phyloP scores from a whole-genome alignment of 2,113 vertebrate genomes.

The Sphaerodactylus townsendi region DNA sequence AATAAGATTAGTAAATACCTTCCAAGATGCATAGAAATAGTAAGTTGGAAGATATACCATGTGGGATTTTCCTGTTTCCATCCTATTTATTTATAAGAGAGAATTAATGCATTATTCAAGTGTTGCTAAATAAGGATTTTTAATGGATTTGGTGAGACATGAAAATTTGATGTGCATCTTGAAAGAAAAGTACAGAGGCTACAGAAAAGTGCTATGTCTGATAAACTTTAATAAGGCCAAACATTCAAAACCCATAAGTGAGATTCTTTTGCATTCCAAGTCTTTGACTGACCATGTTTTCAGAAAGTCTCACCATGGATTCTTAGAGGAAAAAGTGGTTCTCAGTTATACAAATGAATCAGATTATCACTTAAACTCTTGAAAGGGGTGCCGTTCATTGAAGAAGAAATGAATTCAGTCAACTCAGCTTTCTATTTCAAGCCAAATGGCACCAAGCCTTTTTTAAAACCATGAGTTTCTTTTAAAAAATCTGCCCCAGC shows the following conservation, averaged over 20 bases:
- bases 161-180: conserved; percentile 45
- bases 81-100: conserved; percentile 31
- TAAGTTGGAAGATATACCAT: too few relatives aligned
- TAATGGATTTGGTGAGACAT: conserved; percentile 21
- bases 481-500: not conserved
- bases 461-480: conserved; percentile 13
- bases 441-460: not conserved
- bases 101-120: conserved; percentile 44
- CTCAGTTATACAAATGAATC: conserved; percentile 36
- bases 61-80: not conserved
- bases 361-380: conserved; percentile 47
- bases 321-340: conserved; percentile 29
- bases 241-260: conserved; percentile 7
- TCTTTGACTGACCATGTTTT: conserved; percentile 20
- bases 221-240: not conserved
- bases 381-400: conserved; percentile 18
- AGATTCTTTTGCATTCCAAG: not conserved
- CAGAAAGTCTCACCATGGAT: not conserved
- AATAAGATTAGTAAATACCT: too few relatives aligned
- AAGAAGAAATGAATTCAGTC: conserved; percentile 24
- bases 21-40: too few relatives aligned
- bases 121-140: conserved; percentile 32
- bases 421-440: conserved; percentile 7
- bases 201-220: not conserved
- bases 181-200: conserved; percentile 12